Evolutionary conservation across 2,888 invertebrate species (phyloP).

Genomic region (Gerris lacustris): DNA sequence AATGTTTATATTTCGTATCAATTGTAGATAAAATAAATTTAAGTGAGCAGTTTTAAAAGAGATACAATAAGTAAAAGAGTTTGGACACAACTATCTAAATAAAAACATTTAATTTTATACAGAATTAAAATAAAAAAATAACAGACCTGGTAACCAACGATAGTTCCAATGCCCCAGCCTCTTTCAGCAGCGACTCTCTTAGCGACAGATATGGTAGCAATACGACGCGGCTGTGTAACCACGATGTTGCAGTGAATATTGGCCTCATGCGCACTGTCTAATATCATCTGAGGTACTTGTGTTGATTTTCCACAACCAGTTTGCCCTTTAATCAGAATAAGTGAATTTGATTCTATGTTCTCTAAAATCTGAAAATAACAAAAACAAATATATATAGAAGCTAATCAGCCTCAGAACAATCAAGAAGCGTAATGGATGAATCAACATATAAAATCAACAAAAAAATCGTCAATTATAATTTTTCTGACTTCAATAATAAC

Average conservation of each 20-base stretch:
- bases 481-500: no score
- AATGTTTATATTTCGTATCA: no score
- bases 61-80: no score
- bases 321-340: constrained; percentile 76
- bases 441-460: no score
- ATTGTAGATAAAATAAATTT: not conserved
- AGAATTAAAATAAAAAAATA: not conserved
- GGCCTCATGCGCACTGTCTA: constrained; percentile 58
- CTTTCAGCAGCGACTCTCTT: constrained; percentile 71
- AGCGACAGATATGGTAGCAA: constrained; percentile 85
- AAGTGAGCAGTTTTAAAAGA: no score
- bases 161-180: constrained; percentile 63
- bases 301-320: constrained; percentile 94
- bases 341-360: constrained; percentile 53
- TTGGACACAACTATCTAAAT: not conserved
- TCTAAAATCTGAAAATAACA: constrained; percentile 48
- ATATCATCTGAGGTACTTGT: constrained; percentile 81
- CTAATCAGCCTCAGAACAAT: not conserved
- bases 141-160: constrained; percentile 78
- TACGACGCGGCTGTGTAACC: constrained; percentile 85
- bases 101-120: not conserved
- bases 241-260: constrained; percentile 66
- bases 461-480: no score
- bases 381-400: not conserved
- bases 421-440: not conserved